These are phyloP conservation scores for Mormyrus lacerda DNA, from an alignment of 2,113 vertebrate genomes.

Conservation along the genomic window DNA sequence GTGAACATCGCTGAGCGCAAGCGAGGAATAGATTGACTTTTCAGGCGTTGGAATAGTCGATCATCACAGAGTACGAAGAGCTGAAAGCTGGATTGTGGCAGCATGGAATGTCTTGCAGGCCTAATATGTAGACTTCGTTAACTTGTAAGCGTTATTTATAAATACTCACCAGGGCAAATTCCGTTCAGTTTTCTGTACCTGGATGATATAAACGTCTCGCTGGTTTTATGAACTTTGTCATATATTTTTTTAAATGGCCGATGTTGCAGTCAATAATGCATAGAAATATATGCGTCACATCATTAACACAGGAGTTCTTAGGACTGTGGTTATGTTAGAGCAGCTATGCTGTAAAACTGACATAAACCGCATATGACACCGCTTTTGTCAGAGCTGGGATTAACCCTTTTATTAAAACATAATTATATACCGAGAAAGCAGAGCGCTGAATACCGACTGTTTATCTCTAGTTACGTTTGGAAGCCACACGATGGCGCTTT, in stretches of 20 bases:
- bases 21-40: background rate
- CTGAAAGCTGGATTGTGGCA: background rate
- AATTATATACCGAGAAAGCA: background rate
- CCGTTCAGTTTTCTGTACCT: background rate
- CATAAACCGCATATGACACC: background rate
- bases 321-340: background rate
- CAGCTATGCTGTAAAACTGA: background rate
- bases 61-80: background rate
- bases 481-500: conserved; percentile 65
- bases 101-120: background rate
- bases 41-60: conserved; percentile 2
- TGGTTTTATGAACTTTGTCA: conserved; percentile 4
- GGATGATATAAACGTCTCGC: background rate
- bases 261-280: background rate
- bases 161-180: background rate
- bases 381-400: background rate
- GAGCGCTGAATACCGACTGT: background rate
- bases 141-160: background rate
- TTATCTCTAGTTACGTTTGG: background rate
- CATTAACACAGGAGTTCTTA: background rate
- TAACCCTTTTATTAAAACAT: background rate
- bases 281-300: background rate
- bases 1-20: conserved; percentile 33
- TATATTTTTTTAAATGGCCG: background rate
- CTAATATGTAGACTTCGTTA: background rate